phyloP scores from a whole-genome alignment of 1,140 invertebrate species.

The Danaus melanippus region DNA sequence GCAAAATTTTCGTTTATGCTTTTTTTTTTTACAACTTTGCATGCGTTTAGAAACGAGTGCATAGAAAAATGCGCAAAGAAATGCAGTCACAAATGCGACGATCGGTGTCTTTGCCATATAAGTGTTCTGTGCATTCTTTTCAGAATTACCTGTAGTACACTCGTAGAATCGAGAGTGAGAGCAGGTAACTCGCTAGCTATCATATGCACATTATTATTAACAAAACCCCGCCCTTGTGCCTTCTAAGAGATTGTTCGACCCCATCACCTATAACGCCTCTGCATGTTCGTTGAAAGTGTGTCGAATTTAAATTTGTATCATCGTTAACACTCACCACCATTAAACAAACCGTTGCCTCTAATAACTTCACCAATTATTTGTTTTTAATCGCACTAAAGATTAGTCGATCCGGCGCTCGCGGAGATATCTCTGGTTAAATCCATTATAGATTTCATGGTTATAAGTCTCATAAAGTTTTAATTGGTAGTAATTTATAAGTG shows the following conservation, averaged over 20 bases:
- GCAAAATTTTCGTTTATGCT: constrained; percentile 44
- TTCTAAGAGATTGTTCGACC: too few relatives aligned
- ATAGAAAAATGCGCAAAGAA: constrained; percentile 67
- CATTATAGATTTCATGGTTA: constrained; percentile 12
- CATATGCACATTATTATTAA: not conserved
- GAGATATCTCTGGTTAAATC: too few relatives aligned
- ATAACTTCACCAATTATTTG: too few relatives aligned
- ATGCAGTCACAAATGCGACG: constrained; percentile 41
- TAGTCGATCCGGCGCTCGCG: too few relatives aligned
- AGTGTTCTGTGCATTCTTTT: constrained; percentile 67
- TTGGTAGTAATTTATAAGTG: not conserved
- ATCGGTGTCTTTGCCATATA: constrained; percentile 50
- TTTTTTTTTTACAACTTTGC: constrained; percentile 28
- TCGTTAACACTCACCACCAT: too few relatives aligned
- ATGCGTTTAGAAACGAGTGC: constrained; percentile 56
- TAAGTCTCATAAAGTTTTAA: not conserved
- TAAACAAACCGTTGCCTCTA: too few relatives aligned
- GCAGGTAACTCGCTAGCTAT: constrained; percentile 24
- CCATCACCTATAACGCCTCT: too few relatives aligned
- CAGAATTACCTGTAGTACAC: constrained; percentile 57
- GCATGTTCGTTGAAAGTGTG: too few relatives aligned
- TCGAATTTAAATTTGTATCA: too few relatives aligned
- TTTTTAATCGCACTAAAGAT: too few relatives aligned
- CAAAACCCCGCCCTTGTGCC: too few relatives aligned
- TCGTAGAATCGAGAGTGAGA: constrained; percentile 20